Base-by-base conservation (phyloP, 2,888 invertebrate genomes). In the Sturmia bella region DNA sequence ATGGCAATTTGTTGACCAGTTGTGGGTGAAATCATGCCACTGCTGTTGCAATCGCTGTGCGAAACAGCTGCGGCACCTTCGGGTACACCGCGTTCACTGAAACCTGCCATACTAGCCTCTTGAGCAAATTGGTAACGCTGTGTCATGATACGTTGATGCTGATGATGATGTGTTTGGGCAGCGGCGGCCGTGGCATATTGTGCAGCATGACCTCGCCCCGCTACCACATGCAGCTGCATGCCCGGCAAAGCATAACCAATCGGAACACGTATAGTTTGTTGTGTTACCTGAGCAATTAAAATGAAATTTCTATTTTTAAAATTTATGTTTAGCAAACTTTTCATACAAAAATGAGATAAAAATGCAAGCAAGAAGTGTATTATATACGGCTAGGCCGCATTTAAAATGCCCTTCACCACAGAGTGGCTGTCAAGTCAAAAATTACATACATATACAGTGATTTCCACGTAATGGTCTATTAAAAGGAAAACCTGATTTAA, bases 41-140 rank as follows among this genome's bases (percentile, higher is more conserved):
- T 78, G 85, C 85, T 83, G 43, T 70, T 81, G 80, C 90, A 90
- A 66, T 90, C 90, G 78, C 87, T 87, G 69, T 88, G 88, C 45
- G 89, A 87, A 11, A 90, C 94, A 64, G 95, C 94, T 1, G 95
- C 94, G 1, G 94, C 94, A 11, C 95, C 95, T 88, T 95, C 95
- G 1, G 96, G 95, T 2, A 94, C 94, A 1, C 95, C 95, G 27
- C 95, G 92, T 87, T 95, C 95, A 78, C 92, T 89, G 48, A 89
- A 89, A 72, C 88, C 86, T 9, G 87, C 86, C 86, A 90, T 84
- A 83, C 84, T 84, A 17, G 85, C 85, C 13, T 89, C 86, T 41
- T 87, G 86, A 13, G 85, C 87, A 83, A 87, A 89, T 63, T 89
- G 89, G 84, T 89, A 89, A 63, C 89, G 88, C 41, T 89, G 89